Conservation (phyloP, 1,140 invertebrate species). For the Drosophila melanogaster region DNA sequence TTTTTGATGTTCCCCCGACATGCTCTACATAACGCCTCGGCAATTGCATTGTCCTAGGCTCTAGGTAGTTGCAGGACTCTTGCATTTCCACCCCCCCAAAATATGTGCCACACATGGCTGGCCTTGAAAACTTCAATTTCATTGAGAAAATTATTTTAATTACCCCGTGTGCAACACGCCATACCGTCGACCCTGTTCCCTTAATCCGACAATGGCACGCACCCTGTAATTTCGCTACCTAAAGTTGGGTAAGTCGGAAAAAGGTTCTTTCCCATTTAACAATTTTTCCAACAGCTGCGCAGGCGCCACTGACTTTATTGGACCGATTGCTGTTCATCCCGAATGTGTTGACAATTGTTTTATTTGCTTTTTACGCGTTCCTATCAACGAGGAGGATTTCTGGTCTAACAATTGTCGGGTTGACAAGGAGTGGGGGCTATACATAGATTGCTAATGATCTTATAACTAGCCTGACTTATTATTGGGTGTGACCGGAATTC, state of each 20-base stretch:
- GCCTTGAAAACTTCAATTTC: constrained; percentile 71
- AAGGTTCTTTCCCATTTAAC: constrained; percentile 14
- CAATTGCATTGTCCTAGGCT: constrained; percentile 30
- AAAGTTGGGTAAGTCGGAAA: constrained; percentile 34
- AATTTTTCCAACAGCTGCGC: constrained; percentile 71
- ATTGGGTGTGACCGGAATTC: constrained; percentile 35
- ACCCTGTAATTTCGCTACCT: constrained; percentile 65
- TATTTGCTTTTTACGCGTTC: constrained; percentile 73
- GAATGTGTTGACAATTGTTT: constrained; percentile 74
- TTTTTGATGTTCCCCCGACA: constrained; percentile 51
- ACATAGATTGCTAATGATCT: constrained; percentile 44
- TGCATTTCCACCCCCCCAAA: constrained; percentile 57
- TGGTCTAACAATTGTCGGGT: constrained; percentile 54
- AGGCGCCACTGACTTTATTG: constrained; percentile 64
- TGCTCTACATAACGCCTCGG: constrained; percentile 57
- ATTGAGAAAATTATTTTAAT: constrained; percentile 78
- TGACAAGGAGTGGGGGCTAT: background rate
- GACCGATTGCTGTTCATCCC: constrained; percentile 42
- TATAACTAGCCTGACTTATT: constrained; percentile 31
- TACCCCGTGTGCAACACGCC: constrained; percentile 57
- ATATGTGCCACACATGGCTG: constrained; percentile 75
- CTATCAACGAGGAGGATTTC: constrained; percentile 61
- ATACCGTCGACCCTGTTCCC: constrained; percentile 5
- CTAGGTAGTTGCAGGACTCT: constrained; percentile 9
- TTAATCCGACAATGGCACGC: constrained; percentile 59